phyloP scores from a whole-genome alignment of 2,113 vertebrate species.

The Microcebus ravelobensis region DNA sequence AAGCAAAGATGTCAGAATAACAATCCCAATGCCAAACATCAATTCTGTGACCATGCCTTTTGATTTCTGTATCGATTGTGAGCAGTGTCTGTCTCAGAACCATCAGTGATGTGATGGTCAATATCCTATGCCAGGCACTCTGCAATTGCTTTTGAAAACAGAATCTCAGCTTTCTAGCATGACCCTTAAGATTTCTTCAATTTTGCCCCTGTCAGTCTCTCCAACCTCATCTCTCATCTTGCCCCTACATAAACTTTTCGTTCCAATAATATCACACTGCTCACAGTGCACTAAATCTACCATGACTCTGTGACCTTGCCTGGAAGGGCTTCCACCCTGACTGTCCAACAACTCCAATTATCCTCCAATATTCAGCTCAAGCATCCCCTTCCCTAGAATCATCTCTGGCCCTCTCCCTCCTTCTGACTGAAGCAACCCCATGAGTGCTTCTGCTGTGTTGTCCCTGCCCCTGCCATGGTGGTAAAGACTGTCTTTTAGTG shows the following conservation, averaged over 20 bases:
- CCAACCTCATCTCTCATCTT: constrained; percentile 3
- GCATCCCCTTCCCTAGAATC: neutral
- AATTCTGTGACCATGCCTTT: constrained; percentile 24
- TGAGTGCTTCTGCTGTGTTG: neutral
- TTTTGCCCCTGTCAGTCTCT: neutral
- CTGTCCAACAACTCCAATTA: neutral
- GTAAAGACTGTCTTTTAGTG: neutral
- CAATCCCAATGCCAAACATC: neutral
- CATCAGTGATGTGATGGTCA: neutral
- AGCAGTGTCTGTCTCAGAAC: neutral
- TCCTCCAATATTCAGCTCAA: neutral
- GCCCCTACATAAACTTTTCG: neutral
- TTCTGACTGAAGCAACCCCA: neutral
- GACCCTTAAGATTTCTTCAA: neutral
- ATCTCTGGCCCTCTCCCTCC: neutral
- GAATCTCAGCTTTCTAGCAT: neutral
- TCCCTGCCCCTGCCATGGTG: neutral
- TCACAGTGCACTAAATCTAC: neutral
- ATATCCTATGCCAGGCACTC: neutral
- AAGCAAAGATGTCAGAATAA: constrained; percentile 37
- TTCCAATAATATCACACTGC: neutral
- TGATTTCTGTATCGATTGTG: neutral
- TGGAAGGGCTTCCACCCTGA: neutral
- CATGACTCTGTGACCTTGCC: neutral
- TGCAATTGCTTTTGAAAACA: constrained; percentile 18